Percentiles rank a stretch among this genome's conserved stretches.
Conservation (phyloP, 2,888 invertebrate species). For the Polydrusus pterygomalis region DNA sequence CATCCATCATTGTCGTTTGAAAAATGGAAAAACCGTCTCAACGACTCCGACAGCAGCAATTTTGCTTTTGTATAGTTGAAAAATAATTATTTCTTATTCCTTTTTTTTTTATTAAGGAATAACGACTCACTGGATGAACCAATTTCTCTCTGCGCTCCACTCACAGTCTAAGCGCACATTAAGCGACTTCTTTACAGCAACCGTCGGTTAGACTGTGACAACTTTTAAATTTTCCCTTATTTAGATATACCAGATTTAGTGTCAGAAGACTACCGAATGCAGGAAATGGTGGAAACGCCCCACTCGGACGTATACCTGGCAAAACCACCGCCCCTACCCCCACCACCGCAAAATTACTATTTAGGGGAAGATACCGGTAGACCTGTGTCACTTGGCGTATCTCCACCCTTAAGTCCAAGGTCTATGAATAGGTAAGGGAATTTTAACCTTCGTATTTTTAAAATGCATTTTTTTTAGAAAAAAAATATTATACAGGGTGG, state of each 20-base stretch:
- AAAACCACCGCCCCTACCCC: conserved; percentile 79
- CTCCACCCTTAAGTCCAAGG: conserved; percentile 18
- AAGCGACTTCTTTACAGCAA: too few species aligned
- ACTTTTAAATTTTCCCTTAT: conserved; percentile 62
- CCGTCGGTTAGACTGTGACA: too few species aligned
- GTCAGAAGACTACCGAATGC: conserved; percentile 74
- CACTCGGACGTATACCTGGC: conserved; percentile 60
- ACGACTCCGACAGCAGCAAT: conserved; percentile 15
- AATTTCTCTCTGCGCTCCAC: too few species aligned
- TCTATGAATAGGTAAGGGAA: conserved; percentile 22
- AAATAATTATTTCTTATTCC: conserved; percentile 7
- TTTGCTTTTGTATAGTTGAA: conserved; percentile 20
- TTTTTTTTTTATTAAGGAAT: background rate
- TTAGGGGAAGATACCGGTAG: conserved; percentile 16
- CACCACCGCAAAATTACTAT: conserved; percentile 75
- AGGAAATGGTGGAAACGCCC: conserved; percentile 68
- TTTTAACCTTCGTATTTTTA: too few species aligned
- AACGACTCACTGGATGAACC: background rate
- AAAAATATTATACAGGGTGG: too few species aligned
- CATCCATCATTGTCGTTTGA: conserved; percentile 30
- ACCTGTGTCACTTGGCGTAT: background rate
- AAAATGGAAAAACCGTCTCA: conserved; percentile 17
- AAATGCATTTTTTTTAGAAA: too few species aligned
- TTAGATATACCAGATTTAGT: conserved; percentile 78
- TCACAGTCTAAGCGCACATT: too few species aligned